Percentiles rank a stretch among this genome's conserved stretches.
Conservation (phyloP, 2,797 vertebrate species). For the Tangara arthus region DNA sequence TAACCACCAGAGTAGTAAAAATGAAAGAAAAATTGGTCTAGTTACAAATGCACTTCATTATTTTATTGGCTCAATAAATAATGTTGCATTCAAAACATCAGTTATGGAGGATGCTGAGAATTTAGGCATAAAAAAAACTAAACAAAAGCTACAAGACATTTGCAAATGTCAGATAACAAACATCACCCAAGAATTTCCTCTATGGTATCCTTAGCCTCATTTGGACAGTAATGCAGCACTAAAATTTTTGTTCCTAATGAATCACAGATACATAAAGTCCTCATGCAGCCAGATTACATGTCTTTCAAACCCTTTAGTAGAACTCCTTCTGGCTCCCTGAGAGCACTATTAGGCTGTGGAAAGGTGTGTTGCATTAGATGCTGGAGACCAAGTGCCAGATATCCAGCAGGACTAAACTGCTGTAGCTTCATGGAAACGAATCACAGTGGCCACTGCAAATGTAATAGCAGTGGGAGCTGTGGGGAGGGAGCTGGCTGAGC, state of each 20-base stretch:
- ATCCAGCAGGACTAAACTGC: not conserved
- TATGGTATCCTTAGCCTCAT: not conserved
- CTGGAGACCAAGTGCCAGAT: not conserved
- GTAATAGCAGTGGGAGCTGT: not conserved
- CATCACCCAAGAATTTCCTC: not conserved
- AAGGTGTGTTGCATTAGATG: slow-evolving; percentile 29
- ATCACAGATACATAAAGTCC: not conserved
- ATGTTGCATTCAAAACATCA: not conserved
- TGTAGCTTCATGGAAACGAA: not conserved
- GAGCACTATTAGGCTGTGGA: not conserved
- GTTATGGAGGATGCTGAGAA: not conserved
- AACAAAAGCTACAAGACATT: not conserved
- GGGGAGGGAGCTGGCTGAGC: not conserved
- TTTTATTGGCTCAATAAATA: not conserved
- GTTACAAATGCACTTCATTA: not conserved
- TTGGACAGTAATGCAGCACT: not conserved
- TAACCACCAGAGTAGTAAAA: not conserved
- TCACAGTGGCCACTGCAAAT: not conserved
- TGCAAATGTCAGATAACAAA: not conserved
- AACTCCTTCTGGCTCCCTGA: not conserved
- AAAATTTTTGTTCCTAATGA: not conserved
- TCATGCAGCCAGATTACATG: not conserved
- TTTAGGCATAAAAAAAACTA: not conserved
- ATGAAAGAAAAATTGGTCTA: not conserved
- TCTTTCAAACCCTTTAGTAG: not conserved